A percentile compares a stretch with the other conserved stretches of the same genome.
These are phyloP conservation scores for Timema cristinae DNA, from an alignment of 2,888 invertebrate genomes.

Conservation along the genomic window DNA sequence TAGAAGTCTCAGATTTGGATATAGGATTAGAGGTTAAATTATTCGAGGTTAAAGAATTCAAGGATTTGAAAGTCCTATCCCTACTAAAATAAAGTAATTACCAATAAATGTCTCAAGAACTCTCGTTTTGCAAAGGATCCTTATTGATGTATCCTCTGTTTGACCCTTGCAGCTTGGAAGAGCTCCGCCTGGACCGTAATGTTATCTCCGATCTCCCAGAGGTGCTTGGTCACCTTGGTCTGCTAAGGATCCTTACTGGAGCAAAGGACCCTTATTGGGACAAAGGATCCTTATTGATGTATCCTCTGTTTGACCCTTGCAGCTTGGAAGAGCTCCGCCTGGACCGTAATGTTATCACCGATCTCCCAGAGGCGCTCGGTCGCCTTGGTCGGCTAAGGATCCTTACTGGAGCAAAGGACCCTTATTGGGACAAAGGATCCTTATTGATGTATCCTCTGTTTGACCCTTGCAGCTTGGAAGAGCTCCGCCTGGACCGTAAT, in stretches of 20 bases:
- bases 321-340: constrained; percentile 68
- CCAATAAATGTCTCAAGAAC: no score
- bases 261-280: no score
- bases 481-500: constrained; percentile 69
- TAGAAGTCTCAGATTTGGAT: no score
- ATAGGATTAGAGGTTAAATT: no score
- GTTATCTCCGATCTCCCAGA: constrained; percentile 60
- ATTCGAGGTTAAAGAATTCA: no score
- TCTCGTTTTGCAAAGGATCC: no score
- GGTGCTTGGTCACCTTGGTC: constrained; percentile 53
- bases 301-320: constrained; percentile 40
- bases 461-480: constrained; percentile 58
- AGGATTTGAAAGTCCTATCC: no score
- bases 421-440: no score
- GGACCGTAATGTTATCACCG: constrained; percentile 66
- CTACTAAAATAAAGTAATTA: no score
- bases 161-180: constrained; percentile 59
- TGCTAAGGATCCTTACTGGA: constrained; percentile 55
- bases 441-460: no score
- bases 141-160: no score
- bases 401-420: constrained; percentile 45
- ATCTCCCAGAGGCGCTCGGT: constrained; percentile 56
- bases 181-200: constrained; percentile 69
- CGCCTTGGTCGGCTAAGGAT: constrained; percentile 55
- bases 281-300: no score